Conservation (phyloP, 2,797 vertebrate species). For the Lepidocolaptes lacrymiger region DNA sequence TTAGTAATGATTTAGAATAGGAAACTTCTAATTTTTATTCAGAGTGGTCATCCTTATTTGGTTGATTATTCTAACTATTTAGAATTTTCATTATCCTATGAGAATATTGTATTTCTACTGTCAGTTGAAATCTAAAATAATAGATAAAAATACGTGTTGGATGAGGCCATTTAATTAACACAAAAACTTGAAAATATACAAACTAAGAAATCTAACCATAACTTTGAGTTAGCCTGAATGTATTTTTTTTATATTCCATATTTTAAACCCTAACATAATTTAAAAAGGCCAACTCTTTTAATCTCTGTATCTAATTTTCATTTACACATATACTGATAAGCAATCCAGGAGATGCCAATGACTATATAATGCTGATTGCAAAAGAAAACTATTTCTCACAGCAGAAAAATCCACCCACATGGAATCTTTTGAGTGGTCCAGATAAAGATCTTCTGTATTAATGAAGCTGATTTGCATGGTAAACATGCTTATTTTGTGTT, state of each 20-base stretch:
- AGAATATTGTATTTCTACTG: neutral
- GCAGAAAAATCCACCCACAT: neutral
- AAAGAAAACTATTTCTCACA: neutral
- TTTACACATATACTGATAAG: neutral
- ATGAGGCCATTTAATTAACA: conserved; percentile 23
- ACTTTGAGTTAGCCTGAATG: neutral
- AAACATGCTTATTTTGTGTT: conserved; percentile 36
- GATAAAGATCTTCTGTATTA: conserved; percentile 14
- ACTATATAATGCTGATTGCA: neutral
- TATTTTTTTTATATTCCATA: neutral
- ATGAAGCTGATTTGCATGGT: conserved; percentile 34
- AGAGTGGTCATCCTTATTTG: neutral
- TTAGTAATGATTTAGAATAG: neutral
- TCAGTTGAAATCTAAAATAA: conserved; percentile 1
- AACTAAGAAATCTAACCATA: neutral
- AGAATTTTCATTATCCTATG: conserved; percentile 29
- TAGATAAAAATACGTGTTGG: neutral
- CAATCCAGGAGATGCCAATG: neutral
- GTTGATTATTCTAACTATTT: neutral
- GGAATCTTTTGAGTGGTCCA: neutral
- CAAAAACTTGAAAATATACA: neutral
- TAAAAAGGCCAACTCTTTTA: conserved; percentile 4
- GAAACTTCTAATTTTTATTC: neutral
- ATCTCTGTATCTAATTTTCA: neutral
- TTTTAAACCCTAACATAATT: neutral